Evolutionary conservation across 2,797 vertebrate genomes (phyloP), one percentile per base, ranked within the genome.

Genomic region (Vultur gryphus): DNA sequence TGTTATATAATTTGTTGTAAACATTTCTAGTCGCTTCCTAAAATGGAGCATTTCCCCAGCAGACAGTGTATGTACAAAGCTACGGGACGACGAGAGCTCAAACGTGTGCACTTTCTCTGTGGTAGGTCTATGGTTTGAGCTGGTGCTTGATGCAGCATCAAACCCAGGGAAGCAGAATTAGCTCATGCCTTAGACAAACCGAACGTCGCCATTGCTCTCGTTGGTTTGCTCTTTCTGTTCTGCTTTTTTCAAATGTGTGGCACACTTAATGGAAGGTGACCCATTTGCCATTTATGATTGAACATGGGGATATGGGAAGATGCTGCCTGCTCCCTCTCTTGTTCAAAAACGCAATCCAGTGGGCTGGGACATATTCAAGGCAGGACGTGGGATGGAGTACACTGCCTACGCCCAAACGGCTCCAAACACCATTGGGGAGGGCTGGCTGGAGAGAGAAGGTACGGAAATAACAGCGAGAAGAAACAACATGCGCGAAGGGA

Each of bases 151-250:
- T 8, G 67, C 1, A 94, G 69, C 1, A 2, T 61, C 93, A 89
- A 44, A 88, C 10, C n/a, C 61, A 69, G 52, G 51, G 41, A 57
- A 57, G 67, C 49, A 83, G 75, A 94, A 90, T 5, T 10, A 73
- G 70, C 44, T 35, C 1, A 1, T 31, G 48, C 55, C 75, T 92
- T 52, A 13, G 41, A 25, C 24, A 87, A 87, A 26, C 57, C 3
- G 3, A 55, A 43, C 28, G 55, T 84, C 31, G 5, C 23, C 51
- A 24, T 14, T 0, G 0, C 33, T 70, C 25, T 48, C 0, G 0
- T 2, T 44, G 67, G 19, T 25, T 17, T 73, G 55, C 21, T 39
- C 33, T 83, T 89, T 69, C 51, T 35, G 31, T 59, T 54, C 17
- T 66, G 43, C 41, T 69, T 59, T 61, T 89, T 35, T 26, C 52